Percentiles rank a stretch among this genome's conserved stretches.
These are phyloP conservation scores for Pseudonaja textilis DNA, from an alignment of 2,113 vertebrate species.

Conservation along the genomic window DNA sequence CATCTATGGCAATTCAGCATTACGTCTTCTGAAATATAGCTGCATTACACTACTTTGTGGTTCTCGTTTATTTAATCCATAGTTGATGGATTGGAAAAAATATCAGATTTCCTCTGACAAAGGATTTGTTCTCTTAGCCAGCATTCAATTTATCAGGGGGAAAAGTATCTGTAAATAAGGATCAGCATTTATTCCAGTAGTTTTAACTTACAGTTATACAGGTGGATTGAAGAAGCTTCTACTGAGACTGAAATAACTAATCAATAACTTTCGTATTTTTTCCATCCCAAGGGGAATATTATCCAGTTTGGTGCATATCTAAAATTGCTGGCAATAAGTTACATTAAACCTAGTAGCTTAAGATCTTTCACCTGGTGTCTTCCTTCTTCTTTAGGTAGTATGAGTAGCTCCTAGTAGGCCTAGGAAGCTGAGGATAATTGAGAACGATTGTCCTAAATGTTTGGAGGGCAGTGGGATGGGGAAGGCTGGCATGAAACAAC, in stretches of 20 bases:
- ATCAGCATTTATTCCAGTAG: constrained; percentile 2
- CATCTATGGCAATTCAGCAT: constrained; percentile 1
- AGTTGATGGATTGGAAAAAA: constrained; percentile 8
- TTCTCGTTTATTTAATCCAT: constrained; percentile 23
- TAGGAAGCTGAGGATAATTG: neutral
- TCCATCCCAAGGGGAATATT: neutral
- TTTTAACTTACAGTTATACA: constrained; percentile 19
- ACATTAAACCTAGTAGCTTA: neutral
- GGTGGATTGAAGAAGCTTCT: constrained; percentile 36
- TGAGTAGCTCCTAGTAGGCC: neutral
- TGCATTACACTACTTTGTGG: neutral
- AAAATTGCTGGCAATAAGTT: neutral
- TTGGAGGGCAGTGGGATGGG: neutral
- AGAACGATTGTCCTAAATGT: neutral
- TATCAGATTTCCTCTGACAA: neutral
- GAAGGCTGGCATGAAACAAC: neutral
- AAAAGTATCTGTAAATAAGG: constrained; percentile 20
- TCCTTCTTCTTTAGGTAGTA: neutral
- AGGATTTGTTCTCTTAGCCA: neutral
- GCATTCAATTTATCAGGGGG: constrained; percentile 16
- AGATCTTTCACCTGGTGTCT: neutral
- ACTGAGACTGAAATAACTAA: constrained; percentile 48
- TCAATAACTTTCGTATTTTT: constrained; percentile 25
- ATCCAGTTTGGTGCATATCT: neutral
- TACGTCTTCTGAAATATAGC: constrained; percentile 15